Evolutionary conservation across 2,113 vertebrate species (phyloP).

Genomic region (Forbesichthys agassizii): DNA sequence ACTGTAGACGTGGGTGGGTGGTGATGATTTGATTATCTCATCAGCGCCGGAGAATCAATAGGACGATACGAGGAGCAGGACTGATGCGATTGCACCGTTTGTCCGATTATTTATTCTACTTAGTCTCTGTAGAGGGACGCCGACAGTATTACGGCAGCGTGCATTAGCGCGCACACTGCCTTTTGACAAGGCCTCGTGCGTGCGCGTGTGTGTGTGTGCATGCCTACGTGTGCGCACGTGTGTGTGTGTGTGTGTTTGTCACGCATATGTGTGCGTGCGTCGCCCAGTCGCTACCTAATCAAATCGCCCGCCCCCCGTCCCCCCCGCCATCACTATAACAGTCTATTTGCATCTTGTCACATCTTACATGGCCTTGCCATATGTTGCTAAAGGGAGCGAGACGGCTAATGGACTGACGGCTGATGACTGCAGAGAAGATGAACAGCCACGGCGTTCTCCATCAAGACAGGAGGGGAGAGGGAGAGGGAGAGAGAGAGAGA

Average conservation of each 20-base stretch:
- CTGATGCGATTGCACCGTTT: constrained; percentile 13
- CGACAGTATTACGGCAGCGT: not conserved
- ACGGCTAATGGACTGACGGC: constrained; percentile 77
- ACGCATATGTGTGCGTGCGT: not conserved
- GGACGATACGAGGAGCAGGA: constrained; percentile 39
- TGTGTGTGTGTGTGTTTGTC: not conserved
- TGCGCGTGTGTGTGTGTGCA: constrained; percentile 17
- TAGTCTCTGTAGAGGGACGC: not conserved
- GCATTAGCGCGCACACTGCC: not conserved
- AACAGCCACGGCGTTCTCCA: constrained; percentile 66
- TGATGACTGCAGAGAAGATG: constrained; percentile 75
- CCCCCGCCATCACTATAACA: constrained; percentile 31
- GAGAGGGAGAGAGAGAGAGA: not conserved
- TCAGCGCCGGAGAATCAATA: constrained; percentile 52
- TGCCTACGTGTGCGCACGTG: not conserved
- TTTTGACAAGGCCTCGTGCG: constrained; percentile 3
- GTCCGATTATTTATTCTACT: constrained; percentile 12
- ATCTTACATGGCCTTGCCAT: constrained; percentile 74
- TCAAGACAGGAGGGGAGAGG: not conserved
- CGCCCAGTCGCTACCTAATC: constrained; percentile 20
- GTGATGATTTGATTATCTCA: constrained; percentile 41
- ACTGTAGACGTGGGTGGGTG: constrained; percentile 32
- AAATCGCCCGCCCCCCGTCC: constrained; percentile 16
- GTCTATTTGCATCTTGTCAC: constrained; percentile 79
- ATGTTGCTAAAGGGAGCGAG: constrained; percentile 76